Evolutionary conservation across 2,113 vertebrate species (phyloP).

Genomic region (Sturnira hondurensis): DNA sequence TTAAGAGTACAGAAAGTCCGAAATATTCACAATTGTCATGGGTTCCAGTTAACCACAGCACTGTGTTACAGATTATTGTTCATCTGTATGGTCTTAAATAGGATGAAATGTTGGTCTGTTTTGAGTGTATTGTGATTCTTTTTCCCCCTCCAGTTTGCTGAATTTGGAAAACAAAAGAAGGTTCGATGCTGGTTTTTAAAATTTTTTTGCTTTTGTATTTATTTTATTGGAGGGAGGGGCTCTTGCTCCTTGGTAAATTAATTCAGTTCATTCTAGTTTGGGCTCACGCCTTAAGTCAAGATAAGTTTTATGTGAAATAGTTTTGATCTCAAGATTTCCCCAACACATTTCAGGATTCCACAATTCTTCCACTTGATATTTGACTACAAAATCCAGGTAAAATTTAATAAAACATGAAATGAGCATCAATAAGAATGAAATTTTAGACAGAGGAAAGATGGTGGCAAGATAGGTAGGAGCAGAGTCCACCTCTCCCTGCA

Average conservation of each 20-base stretch:
- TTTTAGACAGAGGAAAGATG: neutral
- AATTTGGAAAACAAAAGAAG: neutral
- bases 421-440: neutral
- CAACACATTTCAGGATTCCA: neutral
- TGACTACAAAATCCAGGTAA: neutral
- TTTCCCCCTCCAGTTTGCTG: neutral
- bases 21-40: neutral
- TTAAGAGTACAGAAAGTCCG: neutral
- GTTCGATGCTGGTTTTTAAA: neutral
- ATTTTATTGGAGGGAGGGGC: neutral
- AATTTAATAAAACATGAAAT: constrained; percentile 13
- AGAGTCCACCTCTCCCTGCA: no score
- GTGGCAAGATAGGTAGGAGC: no score
- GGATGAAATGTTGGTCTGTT: constrained; percentile 9
- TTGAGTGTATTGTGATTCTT: neutral
- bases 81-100: neutral
- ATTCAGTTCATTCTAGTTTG: constrained; percentile 6
- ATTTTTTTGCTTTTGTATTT: neutral
- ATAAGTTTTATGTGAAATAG: neutral
- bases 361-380: constrained; percentile 7
- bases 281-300: neutral
- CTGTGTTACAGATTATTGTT: neutral
- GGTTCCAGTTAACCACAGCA: constrained; percentile 19
- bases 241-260: neutral
- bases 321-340: constrained; percentile 21